A percentile compares a stretch with the other conserved stretches of the same genome.
Evolutionary conservation across 2,113 vertebrate species (phyloP).

Genomic region (Mesoclemmys tuberculata): DNA sequence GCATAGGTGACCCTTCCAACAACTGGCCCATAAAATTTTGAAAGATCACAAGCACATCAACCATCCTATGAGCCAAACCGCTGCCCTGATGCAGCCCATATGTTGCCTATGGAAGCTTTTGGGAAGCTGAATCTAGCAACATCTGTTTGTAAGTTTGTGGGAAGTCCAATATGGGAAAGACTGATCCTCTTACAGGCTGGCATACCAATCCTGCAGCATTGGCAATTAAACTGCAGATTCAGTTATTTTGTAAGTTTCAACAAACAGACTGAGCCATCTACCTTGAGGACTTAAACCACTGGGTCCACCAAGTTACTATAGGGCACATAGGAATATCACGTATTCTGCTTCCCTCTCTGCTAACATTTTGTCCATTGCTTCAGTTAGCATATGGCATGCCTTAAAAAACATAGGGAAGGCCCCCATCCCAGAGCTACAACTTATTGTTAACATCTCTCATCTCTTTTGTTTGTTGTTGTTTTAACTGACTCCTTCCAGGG

Average conservation of each 20-base stretch:
- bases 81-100: neutral
- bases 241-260: neutral
- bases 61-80: neutral
- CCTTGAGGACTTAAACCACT: neutral
- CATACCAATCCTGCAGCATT: neutral
- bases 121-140: neutral
- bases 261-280: neutral
- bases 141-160: neutral
- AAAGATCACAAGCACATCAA: neutral
- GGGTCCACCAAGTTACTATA: neutral
- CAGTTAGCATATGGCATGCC: too few species aligned
- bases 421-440: too few species aligned
- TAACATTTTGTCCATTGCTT: too few species aligned
- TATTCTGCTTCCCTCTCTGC: too few species aligned
- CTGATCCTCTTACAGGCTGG: neutral
- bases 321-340: too few species aligned
- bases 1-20: neutral
- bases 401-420: too few species aligned
- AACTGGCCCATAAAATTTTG: neutral
- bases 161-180: neutral
- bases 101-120: neutral
- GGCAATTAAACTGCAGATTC: neutral
- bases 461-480: too few species aligned
- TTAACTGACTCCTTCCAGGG: too few species aligned
- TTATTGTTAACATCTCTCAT: too few species aligned